phyloP scores from a whole-genome alignment of 1,140 invertebrate genomes.

The Heliconius nattereri region DNA sequence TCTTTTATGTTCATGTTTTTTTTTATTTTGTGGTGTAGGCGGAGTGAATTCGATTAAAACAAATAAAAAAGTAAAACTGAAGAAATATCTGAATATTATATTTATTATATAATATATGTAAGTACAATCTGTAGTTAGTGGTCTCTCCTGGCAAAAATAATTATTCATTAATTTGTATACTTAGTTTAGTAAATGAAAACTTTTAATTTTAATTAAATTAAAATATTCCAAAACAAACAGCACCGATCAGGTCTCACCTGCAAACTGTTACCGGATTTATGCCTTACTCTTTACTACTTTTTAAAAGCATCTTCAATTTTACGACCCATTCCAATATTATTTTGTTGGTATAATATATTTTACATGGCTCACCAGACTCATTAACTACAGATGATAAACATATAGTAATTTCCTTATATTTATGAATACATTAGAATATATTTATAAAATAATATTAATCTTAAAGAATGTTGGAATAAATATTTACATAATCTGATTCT shows the following conservation, averaged over 20 bases:
- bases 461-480: no score
- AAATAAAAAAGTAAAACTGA: no score
- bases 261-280: slow-evolving; percentile 64
- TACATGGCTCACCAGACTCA: slow-evolving; percentile 26
- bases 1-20: neutral
- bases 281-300: slow-evolving; percentile 68
- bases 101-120: no score
- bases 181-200: neutral
- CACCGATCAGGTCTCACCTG: slow-evolving; percentile 46
- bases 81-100: no score
- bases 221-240: neutral
- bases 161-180: no score
- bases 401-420: neutral
- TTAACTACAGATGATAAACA: neutral
- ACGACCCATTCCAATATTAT: slow-evolving; percentile 41
- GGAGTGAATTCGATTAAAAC: slow-evolving; percentile 20
- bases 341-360: slow-evolving; percentile 35
- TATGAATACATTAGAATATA: neutral
- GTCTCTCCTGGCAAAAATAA: no score
- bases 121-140: no score
- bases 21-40: neutral
- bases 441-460: no score
- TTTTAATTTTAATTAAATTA: neutral
- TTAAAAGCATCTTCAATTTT: slow-evolving; percentile 63
- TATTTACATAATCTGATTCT: no score